Evolutionary conservation across 1,140 invertebrate genomes (phyloP).

Genomic region (Phymorhynchus buccinoides): DNA sequence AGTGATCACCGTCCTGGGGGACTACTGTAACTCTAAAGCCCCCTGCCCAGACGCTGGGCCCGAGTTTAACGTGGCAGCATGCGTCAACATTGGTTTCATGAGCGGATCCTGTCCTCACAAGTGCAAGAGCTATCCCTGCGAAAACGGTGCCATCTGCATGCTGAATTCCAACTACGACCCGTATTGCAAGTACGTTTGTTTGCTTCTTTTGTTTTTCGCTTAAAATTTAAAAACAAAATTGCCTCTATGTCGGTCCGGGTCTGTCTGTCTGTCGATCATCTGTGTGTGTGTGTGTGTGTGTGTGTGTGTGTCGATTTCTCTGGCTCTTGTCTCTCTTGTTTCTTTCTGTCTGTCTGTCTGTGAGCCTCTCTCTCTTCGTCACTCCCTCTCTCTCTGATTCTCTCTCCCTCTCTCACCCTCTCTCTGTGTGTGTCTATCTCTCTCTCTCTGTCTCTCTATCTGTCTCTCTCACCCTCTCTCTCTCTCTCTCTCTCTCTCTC

Average conservation of each 20-base stretch:
- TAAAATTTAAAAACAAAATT: background rate
- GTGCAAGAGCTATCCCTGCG: background rate
- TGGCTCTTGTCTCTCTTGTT: no score
- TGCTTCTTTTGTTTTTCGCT: background rate
- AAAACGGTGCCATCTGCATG: background rate
- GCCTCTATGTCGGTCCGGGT: background rate
- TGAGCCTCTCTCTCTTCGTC: no score
- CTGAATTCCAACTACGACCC: background rate
- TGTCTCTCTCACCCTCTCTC: no score
- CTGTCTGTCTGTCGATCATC: no score
- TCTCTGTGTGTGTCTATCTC: no score
- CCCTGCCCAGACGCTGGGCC: background rate
- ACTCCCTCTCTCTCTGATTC: no score
- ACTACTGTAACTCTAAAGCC: background rate
- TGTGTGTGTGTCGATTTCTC: no score
- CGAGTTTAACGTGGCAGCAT: background rate
- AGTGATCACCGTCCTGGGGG: background rate
- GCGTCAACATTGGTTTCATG: conserved; percentile 1
- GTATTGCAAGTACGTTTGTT: background rate
- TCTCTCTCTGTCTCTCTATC: no score
- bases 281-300: no score
- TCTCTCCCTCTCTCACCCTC: no score
- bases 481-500: no score
- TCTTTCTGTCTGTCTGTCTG: no score
- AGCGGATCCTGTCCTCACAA: conserved; percentile 4